Evolutionary conservation across 2,113 vertebrate species (phyloP).

Genomic region (Ameiurus melas): DNA sequence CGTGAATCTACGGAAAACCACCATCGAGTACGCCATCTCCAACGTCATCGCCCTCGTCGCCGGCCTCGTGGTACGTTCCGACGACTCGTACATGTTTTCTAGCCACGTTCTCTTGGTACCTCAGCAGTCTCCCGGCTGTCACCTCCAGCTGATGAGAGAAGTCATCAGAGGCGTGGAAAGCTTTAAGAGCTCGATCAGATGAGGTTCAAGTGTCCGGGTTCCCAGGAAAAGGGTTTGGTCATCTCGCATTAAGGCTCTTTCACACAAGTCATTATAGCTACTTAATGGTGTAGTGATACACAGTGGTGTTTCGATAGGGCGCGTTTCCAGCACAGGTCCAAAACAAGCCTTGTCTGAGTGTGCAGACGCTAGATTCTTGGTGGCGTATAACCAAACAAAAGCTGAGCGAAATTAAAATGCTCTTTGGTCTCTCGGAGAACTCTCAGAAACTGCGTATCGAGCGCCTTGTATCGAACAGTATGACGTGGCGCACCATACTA

Average conservation of each 20-base stretch:
- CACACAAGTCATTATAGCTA: no score
- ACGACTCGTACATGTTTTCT: not conserved
- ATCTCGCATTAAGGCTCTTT: not conserved
- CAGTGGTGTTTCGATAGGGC: no score
- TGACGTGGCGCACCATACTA: not conserved
- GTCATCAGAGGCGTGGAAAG: not conserved
- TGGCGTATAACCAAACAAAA: not conserved
- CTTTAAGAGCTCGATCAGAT: not conserved
- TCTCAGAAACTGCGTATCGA: not conserved
- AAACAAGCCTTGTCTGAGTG: not conserved
- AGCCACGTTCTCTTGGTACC: not conserved
- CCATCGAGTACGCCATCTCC: slow-evolving; percentile 76
- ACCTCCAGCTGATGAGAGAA: no score
- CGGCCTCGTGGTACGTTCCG: slow-evolving; percentile 77
- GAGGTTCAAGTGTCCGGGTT: not conserved
- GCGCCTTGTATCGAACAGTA: not conserved
- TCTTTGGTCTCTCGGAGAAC: not conserved
- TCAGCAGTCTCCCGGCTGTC: no score
- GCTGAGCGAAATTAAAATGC: not conserved
- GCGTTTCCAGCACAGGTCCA: no score
- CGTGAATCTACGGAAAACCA: slow-evolving; percentile 52
- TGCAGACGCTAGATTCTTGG: not conserved
- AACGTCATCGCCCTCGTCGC: slow-evolving; percentile 78
- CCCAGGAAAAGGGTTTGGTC: not conserved
- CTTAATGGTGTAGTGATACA: no score